phyloP scores from a whole-genome alignment of 2,113 vertebrate species.

The Tyto alba region DNA sequence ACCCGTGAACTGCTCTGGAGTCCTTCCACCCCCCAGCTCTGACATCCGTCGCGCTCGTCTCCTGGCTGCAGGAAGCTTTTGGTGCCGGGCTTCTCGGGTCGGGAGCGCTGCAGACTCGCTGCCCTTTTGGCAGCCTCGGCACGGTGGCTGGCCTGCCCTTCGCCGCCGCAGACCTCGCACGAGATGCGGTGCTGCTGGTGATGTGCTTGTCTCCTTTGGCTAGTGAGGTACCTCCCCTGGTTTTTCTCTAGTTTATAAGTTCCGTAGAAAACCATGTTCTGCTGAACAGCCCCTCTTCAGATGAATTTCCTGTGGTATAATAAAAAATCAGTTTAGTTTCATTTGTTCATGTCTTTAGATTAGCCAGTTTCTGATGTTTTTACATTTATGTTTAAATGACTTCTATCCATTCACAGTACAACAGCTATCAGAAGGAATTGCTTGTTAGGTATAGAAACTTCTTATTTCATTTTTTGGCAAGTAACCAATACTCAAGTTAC shows the following conservation, averaged over 20 bases:
- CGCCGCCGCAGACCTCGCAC: too few species aligned
- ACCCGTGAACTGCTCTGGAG: too few species aligned
- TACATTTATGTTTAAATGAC: neutral
- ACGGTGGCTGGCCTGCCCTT: neutral
- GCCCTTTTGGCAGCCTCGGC: neutral
- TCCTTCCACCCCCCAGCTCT: neutral
- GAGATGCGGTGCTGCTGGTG: neutral
- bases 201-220: too few species aligned
- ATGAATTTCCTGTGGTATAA: neutral
- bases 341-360: neutral
- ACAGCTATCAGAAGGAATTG: neutral
- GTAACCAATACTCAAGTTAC: neutral
- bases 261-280: neutral
- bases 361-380: neutral
- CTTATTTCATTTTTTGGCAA: neutral
- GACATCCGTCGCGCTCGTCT: accelerated
- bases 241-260: neutral
- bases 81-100: neutral
- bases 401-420: neutral
- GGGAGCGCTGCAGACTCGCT: accelerated
- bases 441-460: neutral
- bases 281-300: neutral
- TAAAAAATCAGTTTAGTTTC: neutral
- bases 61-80: neutral
- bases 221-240: neutral